Percentiles rank a stretch among this genome's conserved stretches.
phyloP scores from a whole-genome alignment of 1,140 invertebrate species.

The Drosophila ohnishii region DNA sequence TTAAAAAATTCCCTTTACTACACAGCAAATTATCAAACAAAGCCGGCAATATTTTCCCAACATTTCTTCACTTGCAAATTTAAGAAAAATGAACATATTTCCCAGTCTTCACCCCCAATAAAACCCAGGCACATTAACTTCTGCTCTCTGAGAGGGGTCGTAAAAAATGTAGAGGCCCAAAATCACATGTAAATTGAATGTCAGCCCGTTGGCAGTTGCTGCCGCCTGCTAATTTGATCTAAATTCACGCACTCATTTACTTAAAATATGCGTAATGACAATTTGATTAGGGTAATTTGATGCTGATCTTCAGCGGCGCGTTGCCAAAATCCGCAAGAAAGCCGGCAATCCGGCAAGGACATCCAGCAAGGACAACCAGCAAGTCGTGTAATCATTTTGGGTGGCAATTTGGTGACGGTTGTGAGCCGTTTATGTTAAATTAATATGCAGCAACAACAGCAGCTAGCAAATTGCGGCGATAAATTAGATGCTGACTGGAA shows the following conservation, averaged over 20 bases:
- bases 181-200: slow-evolving; percentile 55
- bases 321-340: slow-evolving; percentile 51
- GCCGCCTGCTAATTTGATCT: slow-evolving; percentile 59
- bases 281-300: slow-evolving; percentile 80
- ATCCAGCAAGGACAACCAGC: slow-evolving; percentile 10
- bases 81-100: not conserved
- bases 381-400: slow-evolving; percentile 64
- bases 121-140: slow-evolving; percentile 3
- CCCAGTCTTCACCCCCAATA: not conserved
- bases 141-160: slow-evolving; percentile 2
- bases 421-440: slow-evolving; percentile 71
- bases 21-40: not conserved
- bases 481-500: slow-evolving; percentile 65
- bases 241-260: slow-evolving; percentile 76
- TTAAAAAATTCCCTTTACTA: slow-evolving; percentile 2
- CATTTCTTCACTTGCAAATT: not conserved
- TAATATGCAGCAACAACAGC: slow-evolving; percentile 65
- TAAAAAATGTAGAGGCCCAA: slow-evolving; percentile 31
- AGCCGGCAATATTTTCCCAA: too few relatives aligned
- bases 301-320: slow-evolving; percentile 67
- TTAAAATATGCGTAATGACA: slow-evolving; percentile 77
- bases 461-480: slow-evolving; percentile 68
- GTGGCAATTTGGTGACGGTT: slow-evolving; percentile 69
- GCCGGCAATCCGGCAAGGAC: slow-evolving; percentile 23
- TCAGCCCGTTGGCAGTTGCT: slow-evolving; percentile 33